Base-by-base conservation (phyloP, 2,113 vertebrate genomes). In the Chrysochloris asiatica region DNA sequence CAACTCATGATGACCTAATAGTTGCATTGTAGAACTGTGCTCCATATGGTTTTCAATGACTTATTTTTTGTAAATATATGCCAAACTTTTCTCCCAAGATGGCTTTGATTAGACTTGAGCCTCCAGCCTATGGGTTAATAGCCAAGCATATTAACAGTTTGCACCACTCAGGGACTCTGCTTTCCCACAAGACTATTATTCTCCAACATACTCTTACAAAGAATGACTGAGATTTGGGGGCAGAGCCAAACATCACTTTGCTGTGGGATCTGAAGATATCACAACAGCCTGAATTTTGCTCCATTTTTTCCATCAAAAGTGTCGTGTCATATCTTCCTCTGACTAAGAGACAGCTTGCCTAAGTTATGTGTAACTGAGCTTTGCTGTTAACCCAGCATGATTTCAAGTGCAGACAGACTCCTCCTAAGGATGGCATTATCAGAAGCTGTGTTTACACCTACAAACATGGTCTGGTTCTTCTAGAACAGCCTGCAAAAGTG, bases 391-490 rank as follows among this genome's bases (percentile, higher is more conserved):
- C 6, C 22, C 4, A 0, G 56, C 45, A 21, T 84, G 45, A 36
- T 82, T 90, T 33, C 2, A 12, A 71, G 30, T 52, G 36, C 63
- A 88, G n/a, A 69, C 33, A 16, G 7, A 67, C 30, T 24, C 72
- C 54, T 56, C 21, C 0, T 48, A 41, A 84, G 45, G 21, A 69
- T 72, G 45, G 22, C 9, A 56, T 83, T 72, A n/a, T 22, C n/a
- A 3, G 36, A 83, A 50, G 19, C n/a, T 90, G 47, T 72, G 13
- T 87, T 94, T 91, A 83, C 19, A 92, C 48, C 30, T 95, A 3
- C 0, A 13, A 50, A 79, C 88, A 54, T 41, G 50, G 30, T 76
- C 38, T 73, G 10, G 22, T 91, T 88, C 75, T 94, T 89, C 28
- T 63, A 59, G 56, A 86, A 33, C 11, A 76, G 75, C n/a, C 41